Conservation (phyloP, 2,888 invertebrate genomes). For the Eutolmus rufibarbis region DNA sequence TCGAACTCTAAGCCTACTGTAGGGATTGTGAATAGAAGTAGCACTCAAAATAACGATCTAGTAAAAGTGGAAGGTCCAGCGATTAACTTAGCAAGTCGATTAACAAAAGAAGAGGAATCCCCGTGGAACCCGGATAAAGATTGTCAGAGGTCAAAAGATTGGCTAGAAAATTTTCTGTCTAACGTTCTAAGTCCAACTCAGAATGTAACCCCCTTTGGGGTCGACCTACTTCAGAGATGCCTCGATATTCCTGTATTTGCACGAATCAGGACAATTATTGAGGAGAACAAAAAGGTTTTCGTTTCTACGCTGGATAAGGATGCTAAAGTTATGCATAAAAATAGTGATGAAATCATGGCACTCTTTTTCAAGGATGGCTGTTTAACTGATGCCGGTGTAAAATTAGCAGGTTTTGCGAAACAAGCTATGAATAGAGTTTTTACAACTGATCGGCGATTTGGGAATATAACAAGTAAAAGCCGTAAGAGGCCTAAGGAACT, state of each 20-base stretch:
- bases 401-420: background rate
- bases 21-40: background rate
- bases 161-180: constrained; percentile 53
- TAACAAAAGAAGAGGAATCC: background rate
- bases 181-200: constrained; percentile 52
- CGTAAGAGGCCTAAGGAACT: background rate
- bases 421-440: background rate
- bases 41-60: background rate
- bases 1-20: background rate
- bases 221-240: background rate
- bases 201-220: background rate
- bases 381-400: background rate
- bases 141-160: constrained; percentile 41
- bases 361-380: background rate
- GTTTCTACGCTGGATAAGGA: background rate
- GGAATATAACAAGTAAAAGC: constrained; percentile 8
- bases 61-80: background rate
- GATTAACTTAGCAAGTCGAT: background rate
- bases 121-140: background rate
- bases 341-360: background rate
- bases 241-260: background rate
- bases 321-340: background rate
- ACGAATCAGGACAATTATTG: background rate
- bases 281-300: background rate
- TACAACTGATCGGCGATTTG: constrained; percentile 5